phyloP scores from a whole-genome alignment of 2,113 vertebrate species.

The Craseonycteris thonglongyai region DNA sequence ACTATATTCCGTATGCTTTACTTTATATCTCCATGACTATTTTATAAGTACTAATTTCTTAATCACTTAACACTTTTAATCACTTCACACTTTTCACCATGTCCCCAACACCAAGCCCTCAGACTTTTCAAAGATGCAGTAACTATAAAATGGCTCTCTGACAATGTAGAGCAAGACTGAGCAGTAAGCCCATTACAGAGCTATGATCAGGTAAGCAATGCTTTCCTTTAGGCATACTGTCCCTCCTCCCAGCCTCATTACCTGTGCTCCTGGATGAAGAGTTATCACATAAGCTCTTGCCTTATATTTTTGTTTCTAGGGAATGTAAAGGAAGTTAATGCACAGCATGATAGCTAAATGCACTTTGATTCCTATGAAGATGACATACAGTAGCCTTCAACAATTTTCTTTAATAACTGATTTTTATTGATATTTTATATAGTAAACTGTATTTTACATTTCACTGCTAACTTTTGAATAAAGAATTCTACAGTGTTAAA shows the following conservation, averaged over 20 bases:
- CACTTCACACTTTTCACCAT: too few species aligned
- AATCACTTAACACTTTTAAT: too few species aligned
- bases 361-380: not conserved
- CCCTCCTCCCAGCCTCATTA: rapidly evolving
- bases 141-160: not conserved
- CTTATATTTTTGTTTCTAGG: not conserved
- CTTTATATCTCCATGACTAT: too few species aligned
- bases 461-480: not conserved
- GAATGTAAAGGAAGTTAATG: not conserved
- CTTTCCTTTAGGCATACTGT: not conserved
- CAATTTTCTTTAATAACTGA: not conserved
- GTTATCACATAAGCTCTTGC: not conserved
- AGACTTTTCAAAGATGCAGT: not conserved
- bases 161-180: not conserved
- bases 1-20: too few species aligned
- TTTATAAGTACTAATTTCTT: too few species aligned
- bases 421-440: not conserved
- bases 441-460: not conserved
- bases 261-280: not conserved
- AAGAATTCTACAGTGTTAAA: not conserved
- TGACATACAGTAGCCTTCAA: not conserved
- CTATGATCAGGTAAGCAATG: not conserved
- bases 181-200: not conserved
- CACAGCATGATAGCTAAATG: not conserved
- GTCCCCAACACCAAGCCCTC: too few species aligned